Conservation (phyloP, 2,797 vertebrate species). For the Salmo trutta region DNA sequence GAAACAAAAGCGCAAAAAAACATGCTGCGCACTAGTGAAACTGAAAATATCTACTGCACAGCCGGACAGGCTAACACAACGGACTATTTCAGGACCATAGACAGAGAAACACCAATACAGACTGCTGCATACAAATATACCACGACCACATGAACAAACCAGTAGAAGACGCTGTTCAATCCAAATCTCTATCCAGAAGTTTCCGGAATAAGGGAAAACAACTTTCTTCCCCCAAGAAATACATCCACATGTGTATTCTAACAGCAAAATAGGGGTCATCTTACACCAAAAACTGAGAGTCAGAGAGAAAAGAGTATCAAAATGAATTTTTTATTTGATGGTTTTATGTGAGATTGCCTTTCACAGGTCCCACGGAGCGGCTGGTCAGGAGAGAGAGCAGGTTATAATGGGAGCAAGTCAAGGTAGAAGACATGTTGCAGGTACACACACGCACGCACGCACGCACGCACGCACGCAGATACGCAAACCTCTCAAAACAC, state of each 20-base stretch:
- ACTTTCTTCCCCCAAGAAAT: background rate
- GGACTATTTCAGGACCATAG: background rate
- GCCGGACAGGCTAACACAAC: too few species aligned
- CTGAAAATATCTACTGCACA: background rate
- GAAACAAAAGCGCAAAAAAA: background rate
- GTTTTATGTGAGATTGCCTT: constrained; percentile 74
- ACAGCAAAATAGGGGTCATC: background rate
- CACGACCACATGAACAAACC: background rate
- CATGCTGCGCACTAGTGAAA: background rate
- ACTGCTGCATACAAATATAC: background rate
- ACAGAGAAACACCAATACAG: background rate
- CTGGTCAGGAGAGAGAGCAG: constrained; percentile 53
- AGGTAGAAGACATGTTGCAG: constrained; percentile 8
- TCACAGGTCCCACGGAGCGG: constrained; percentile 57
- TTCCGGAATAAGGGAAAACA: background rate
- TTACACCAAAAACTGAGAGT: constrained; percentile 11
- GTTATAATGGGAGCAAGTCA: constrained; percentile 14
- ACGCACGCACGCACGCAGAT: constrained; percentile 9
- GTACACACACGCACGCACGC: constrained; percentile 17
- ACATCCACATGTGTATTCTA: background rate
- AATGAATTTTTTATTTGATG: constrained; percentile 78
- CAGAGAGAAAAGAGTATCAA: constrained; percentile 62
- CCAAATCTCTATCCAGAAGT: background rate
- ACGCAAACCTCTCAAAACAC: constrained; percentile 12
- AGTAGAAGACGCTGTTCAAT: background rate